Conservation (phyloP, 2,797 vertebrate genomes). For the Apogon hyalosoma region DNA sequence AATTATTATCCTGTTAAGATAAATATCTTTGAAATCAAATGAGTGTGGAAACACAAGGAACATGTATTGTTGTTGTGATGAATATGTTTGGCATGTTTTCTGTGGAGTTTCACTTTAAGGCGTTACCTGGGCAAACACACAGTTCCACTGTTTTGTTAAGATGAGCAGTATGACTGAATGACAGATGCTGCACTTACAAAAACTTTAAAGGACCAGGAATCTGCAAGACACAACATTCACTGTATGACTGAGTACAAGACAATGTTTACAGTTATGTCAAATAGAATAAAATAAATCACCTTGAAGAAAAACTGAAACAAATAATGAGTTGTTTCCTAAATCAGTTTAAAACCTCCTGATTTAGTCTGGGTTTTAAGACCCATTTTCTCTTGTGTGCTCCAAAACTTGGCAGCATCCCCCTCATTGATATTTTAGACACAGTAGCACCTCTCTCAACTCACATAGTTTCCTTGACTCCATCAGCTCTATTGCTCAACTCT, state of each 20-base stretch:
- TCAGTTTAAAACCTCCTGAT: conserved; percentile 23
- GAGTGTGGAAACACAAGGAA: conserved; percentile 85
- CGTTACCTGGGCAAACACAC: conserved; percentile 76
- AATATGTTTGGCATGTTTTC: conserved; percentile 84
- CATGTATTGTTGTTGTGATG: conserved; percentile 84
- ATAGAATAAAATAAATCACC: conserved; percentile 7
- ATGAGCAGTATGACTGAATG: conserved; percentile 64
- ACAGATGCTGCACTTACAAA: conserved; percentile 57
- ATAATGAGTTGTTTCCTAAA: conserved; percentile 13
- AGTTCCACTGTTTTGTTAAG: conserved; percentile 63
- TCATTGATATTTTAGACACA: conserved; percentile 84
- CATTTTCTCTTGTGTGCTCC: conserved; percentile 55
- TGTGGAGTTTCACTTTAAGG: conserved; percentile 67
- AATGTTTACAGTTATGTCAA: neutral
- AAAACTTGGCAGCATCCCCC: conserved; percentile 73
- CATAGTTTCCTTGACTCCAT: conserved; percentile 80
- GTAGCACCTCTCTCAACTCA: conserved; percentile 75
- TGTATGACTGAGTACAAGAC: conserved; percentile 2
- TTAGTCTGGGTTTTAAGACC: conserved; percentile 47
- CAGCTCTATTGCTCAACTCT: conserved; percentile 74
- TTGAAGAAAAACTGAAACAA: neutral
- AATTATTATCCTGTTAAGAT: conserved; percentile 91
- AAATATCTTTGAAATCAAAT: conserved; percentile 88
- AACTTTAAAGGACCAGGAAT: conserved; percentile 57
- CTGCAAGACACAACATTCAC: conserved; percentile 14